Base-by-base conservation (phyloP, 1,140 invertebrate species). In the Reticulitermes speratus region DNA sequence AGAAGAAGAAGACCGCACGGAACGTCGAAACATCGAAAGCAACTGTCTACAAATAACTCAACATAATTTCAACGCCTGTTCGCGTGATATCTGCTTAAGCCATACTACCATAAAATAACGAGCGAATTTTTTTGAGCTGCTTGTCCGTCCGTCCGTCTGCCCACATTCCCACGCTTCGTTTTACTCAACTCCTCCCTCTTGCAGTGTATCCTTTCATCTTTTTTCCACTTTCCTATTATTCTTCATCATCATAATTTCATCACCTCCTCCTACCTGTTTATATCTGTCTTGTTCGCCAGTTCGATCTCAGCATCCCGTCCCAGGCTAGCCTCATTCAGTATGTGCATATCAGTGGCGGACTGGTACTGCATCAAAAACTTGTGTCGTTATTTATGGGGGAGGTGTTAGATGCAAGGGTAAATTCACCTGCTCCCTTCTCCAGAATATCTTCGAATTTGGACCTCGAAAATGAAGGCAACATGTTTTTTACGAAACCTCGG, bases 221-320 rank as follows among this genome's bases (percentile, higher is more conserved):
- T 75, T 25, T 75, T 75, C 25, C 25, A 30, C 8, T 75, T 75
- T 75, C 14, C 25, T 75, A 75, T 75, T 75, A 75, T 75, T 75
- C 65, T 30, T 75, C 65, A 30, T 75, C 65, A 75, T 75, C 65
- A 75, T 16, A 75, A 75, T 75, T 75, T 75, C 65, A 75, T 75
- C 65, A 75, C 65, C 65, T 75, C 65, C 65, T 75, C 65, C 65
- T 30, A 75, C 65, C 25, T 30, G 65, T 75, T 75, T 14, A 25
- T 75, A 75, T 75, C 65, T 30, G 65, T 75, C 25, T 75, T 75
- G 25, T 75, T 75, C 65, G 9, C 7, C 65, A 75, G 65, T 75
- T 75, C 59, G 59, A 65, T 65, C 59, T 65, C 25, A 5, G 59
- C 59, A 59, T 59, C 55, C 55, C 55, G 2, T 2, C 55, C 55